Evolutionary conservation across 2,888 invertebrate species (phyloP).

Genomic region (Tholera decimalis): DNA sequence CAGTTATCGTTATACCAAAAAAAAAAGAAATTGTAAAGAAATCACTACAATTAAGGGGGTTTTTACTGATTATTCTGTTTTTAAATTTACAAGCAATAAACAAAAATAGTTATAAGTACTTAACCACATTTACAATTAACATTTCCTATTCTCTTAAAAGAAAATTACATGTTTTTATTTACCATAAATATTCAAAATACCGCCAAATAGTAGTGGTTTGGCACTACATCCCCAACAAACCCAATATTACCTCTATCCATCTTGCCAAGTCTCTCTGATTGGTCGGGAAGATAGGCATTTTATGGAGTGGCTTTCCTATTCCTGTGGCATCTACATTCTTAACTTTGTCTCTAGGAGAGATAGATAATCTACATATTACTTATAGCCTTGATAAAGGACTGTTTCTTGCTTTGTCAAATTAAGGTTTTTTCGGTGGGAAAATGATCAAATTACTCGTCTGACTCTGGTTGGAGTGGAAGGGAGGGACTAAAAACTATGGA

Average conservation of each 20-base stretch:
- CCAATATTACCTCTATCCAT: slow-evolving; percentile 58
- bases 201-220: slow-evolving; percentile 53
- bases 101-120: neutral
- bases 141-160: neutral
- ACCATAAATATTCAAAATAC: slow-evolving; percentile 41
- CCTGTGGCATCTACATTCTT: slow-evolving; percentile 63
- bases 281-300: slow-evolving; percentile 61
- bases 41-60: neutral
- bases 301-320: slow-evolving; percentile 60
- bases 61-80: too few relatives aligned
- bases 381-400: slow-evolving; percentile 19
- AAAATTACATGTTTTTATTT: slow-evolving; percentile 14
- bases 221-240: slow-evolving; percentile 48
- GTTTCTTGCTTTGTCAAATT: neutral
- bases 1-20: too few relatives aligned
- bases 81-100: neutral
- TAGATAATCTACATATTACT: slow-evolving; percentile 37
- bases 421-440: too few relatives aligned
- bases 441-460: too few relatives aligned
- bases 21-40: too few relatives aligned
- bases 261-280: slow-evolving; percentile 55
- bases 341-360: slow-evolving; percentile 42
- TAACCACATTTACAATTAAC: neutral
- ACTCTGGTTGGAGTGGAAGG: too few relatives aligned
- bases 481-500: too few relatives aligned